Base-by-base conservation (phyloP, 2,797 vertebrate genomes). In the Lemur catta region DNA sequence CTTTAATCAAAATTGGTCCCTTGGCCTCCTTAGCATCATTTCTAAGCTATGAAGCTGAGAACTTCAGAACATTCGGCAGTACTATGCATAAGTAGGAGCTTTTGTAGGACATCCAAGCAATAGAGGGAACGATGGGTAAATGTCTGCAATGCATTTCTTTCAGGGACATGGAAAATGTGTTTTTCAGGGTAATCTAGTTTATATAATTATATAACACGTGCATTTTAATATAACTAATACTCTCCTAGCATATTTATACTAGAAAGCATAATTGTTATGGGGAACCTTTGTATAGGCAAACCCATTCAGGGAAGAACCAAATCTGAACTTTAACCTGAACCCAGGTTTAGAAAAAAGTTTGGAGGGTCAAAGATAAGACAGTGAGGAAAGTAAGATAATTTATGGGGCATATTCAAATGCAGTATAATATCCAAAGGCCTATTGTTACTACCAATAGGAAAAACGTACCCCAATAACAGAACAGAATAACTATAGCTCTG, bases 181-280 rank as follows among this genome's bases (percentile, higher is more conserved):
- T 92, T 93, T 88, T 89, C 84, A 79, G 28, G 76, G 69, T 76
- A 55, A 24, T 87, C 43, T 69, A 41, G 28, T 89, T 95, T 78
- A 76, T 38, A 15, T 52, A 90, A 92, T 95, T 81, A 76, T 43
- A 15, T 57, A 90, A 92, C n/a, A 85, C 35, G 20, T 55, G 46
- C 30, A 35, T 84, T 84, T 84, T 74, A 48, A 80, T 65, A 86
- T 89, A 89, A 84, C 4, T 33, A 67, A 87, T 24, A 26, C 30
- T 88, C 55, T 92, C 41, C 52, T 55, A 38, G 30, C 13, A 48
- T 72, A 48, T 65, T 94, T 89, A 67, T 75, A 48, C 78, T 74
- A 80, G 59, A 80, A 96, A 92, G 63, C 41, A 9, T 28, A 35
- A 13, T 28, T 82, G 1, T 38, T 74, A 6, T 4, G 30, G 18